phyloP scores from a whole-genome alignment of 1,140 invertebrate genomes.

The Pachyrhynchus sulphureomaculatus region DNA sequence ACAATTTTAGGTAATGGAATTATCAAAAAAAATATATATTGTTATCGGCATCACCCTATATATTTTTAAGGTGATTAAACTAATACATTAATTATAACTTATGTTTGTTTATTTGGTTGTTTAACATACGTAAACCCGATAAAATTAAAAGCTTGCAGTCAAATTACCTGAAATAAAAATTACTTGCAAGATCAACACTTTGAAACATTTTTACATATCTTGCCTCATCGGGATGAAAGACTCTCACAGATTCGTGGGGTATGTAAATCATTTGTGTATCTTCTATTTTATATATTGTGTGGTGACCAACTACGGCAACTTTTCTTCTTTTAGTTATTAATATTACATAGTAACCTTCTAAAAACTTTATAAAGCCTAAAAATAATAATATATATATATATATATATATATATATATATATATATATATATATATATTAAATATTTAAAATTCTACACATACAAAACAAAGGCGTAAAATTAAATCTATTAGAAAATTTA shows the following conservation, averaged over 20 bases:
- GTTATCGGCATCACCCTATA: no score
- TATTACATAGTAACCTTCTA: slow-evolving; percentile 96
- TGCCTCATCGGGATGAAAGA: slow-evolving; percentile 86
- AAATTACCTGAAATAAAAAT: slow-evolving; percentile 90
- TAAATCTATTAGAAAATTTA: no score
- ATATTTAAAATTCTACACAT: no score
- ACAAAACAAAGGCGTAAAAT: no score
- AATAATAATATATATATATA: no score
- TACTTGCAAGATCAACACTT: slow-evolving; percentile 92
- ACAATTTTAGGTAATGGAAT: no score
- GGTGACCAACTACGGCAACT: slow-evolving; percentile 89
- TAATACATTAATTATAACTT: not conserved
- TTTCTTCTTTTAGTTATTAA: slow-evolving; percentile 89
- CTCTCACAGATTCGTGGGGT: slow-evolving; percentile 77
- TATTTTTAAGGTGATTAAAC: not conserved
- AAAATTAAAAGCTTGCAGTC: no score
- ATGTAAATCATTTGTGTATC: slow-evolving; percentile 95
- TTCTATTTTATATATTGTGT: slow-evolving; percentile 96
- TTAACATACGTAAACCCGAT: no score
- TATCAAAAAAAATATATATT: no score
- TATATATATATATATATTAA: no score
- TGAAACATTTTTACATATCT: slow-evolving; percentile 94
- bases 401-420: no score
- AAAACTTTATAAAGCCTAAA: slow-evolving; percentile 87
- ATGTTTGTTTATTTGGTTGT: no score